Conservation (phyloP, 1,140 invertebrate genomes). For the Drosophila sucinea region DNA sequence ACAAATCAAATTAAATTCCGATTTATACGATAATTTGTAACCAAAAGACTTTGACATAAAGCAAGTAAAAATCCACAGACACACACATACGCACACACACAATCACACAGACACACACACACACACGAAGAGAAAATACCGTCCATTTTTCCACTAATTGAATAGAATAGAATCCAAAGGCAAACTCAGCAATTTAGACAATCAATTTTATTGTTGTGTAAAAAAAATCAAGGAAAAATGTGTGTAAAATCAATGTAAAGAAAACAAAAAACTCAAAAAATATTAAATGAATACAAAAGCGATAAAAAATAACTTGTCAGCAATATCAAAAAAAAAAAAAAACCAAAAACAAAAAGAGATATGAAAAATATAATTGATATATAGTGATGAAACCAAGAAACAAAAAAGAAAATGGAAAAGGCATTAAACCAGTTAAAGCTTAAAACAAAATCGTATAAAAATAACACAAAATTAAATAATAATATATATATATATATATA, state of each 20-base stretch:
- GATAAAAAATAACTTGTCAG: slow-evolving; percentile 47
- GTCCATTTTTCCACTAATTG: slow-evolving; percentile 74
- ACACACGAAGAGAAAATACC: slow-evolving; percentile 50
- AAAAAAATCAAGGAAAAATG: slow-evolving; percentile 17
- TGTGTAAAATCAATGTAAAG: slow-evolving; percentile 32
- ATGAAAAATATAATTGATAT: slow-evolving; percentile 10
- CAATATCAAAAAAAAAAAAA: slow-evolving; percentile 52
- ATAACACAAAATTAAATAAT: slow-evolving; percentile 30
- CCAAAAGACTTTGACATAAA: slow-evolving; percentile 72
- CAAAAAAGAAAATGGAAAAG: slow-evolving; percentile 22
- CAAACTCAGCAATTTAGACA: slow-evolving; percentile 64
- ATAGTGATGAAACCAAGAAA: slow-evolving; percentile 15
- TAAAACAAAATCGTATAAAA: slow-evolving; percentile 49
- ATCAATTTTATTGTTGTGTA: slow-evolving; percentile 32
- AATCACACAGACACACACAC: neutral
- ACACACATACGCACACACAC: slow-evolving; percentile 18
- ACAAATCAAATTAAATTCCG: slow-evolving; percentile 36
- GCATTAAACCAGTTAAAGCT: slow-evolving; percentile 49
- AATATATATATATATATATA: slow-evolving; percentile 27
- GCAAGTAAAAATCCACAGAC: slow-evolving; percentile 61
- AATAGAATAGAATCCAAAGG: slow-evolving; percentile 38
- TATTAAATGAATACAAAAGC: slow-evolving; percentile 33
- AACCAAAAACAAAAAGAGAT: neutral
- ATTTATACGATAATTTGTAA: slow-evolving; percentile 71
- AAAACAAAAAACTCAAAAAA: slow-evolving; percentile 33